phyloP scores from a whole-genome alignment of 2,797 vertebrate genomes.

The Vespertilio murinus region DNA sequence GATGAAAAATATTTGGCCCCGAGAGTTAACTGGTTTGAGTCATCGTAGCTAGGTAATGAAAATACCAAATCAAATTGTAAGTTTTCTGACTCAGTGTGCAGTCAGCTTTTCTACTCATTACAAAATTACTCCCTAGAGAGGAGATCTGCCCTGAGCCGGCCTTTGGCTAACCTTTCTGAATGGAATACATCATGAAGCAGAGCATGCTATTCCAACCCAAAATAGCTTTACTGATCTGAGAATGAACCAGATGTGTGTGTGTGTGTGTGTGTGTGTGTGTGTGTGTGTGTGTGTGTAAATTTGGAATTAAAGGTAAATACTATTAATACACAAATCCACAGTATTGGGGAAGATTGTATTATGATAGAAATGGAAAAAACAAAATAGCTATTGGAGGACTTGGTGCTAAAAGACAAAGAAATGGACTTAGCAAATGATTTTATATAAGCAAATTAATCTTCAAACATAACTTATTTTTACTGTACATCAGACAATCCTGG shows the following conservation, averaged over 20 bases:
- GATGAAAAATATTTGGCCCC: not conserved
- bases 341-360: not conserved
- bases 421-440: not conserved
- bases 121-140: not conserved
- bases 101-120: not conserved
- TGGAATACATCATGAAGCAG: not conserved
- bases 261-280: too few species aligned
- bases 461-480: not conserved
- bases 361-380: not conserved
- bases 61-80: conserved; percentile 1
- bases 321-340: not conserved
- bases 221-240: not conserved
- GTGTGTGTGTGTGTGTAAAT: not conserved
- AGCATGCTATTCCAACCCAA: not conserved
- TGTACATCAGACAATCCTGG: not conserved
- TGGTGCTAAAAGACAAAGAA: not conserved
- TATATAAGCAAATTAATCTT: conserved; percentile 12
- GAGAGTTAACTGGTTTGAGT: conserved; percentile 31
- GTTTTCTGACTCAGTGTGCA: not conserved
- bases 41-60: not conserved
- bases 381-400: not conserved
- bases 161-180: not conserved
- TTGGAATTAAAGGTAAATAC: not conserved
- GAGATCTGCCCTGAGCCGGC: not conserved
- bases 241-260: not conserved